phyloP scores from a whole-genome alignment of 2,797 vertebrate genomes.

The Babyrousa celebensis region DNA sequence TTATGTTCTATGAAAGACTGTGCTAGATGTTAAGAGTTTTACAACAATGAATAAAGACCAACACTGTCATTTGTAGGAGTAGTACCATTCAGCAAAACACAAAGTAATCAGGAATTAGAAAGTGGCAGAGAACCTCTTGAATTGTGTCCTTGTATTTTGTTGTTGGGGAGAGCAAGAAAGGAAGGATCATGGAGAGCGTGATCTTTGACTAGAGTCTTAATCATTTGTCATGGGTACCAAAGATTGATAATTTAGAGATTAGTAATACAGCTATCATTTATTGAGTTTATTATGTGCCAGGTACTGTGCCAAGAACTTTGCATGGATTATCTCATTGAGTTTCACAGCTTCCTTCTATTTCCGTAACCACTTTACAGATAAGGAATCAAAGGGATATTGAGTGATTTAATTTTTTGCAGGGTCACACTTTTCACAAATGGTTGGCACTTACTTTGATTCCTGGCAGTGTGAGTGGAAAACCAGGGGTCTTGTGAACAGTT shows the following conservation, averaged over 20 bases:
- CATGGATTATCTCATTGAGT: constrained; percentile 41
- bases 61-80: neutral
- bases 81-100: neutral
- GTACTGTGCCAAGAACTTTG: constrained; percentile 1
- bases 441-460: constrained; percentile 3
- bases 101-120: constrained; percentile 7
- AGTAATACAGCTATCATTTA: constrained; percentile 44
- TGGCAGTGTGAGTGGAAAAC: neutral
- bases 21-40: constrained; percentile 14
- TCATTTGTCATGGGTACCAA: constrained; percentile 52
- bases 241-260: constrained; percentile 26
- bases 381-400: constrained; percentile 46
- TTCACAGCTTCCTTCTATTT: constrained; percentile 26
- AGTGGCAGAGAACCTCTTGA: neutral
- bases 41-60: neutral
- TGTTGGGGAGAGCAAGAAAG: neutral
- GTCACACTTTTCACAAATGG: constrained; percentile 39
- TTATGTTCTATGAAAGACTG: neutral
- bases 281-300: constrained; percentile 41
- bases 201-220: neutral
- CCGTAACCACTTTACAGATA: constrained; percentile 55
- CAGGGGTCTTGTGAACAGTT: neutral
- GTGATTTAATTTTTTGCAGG: constrained; percentile 51
- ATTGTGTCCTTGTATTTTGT: constrained; percentile 29
- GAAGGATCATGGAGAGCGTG: neutral